Percentiles rank a stretch among this genome's conserved stretches.
phyloP scores from a whole-genome alignment of 2,797 vertebrate genomes.

The Peromyscus eremicus region DNA sequence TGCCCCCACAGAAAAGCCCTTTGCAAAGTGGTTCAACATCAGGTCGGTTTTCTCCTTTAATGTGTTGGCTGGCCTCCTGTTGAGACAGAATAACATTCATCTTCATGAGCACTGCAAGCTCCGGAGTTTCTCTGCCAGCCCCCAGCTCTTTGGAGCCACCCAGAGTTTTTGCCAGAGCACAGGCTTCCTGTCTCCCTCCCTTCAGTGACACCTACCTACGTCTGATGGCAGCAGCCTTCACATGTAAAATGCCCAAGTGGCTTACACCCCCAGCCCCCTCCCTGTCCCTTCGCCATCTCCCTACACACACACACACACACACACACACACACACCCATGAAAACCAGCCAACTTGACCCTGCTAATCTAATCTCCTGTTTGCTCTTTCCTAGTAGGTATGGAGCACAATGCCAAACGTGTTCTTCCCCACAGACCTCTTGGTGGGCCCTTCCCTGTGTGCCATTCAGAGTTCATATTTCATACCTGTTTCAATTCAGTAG shows the following conservation, averaged over 20 bases:
- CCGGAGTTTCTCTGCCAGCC: not conserved
- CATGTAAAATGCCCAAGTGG: not conserved
- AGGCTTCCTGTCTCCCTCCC: not conserved
- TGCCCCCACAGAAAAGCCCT: not conserved
- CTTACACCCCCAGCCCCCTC: not conserved
- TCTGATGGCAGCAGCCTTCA: not conserved
- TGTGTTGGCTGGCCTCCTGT: not conserved
- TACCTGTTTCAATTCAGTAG: not conserved
- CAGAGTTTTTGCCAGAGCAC: not conserved
- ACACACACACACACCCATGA: not conserved
- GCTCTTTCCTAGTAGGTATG: not conserved
- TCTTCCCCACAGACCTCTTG: no score
- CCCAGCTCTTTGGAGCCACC: no score
- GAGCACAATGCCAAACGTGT: not conserved
- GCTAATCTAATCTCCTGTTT: not conserved
- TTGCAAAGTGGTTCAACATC: not conserved
- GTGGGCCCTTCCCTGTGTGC: not conserved
- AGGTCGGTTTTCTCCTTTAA: not conserved
- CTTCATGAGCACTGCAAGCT: not conserved
- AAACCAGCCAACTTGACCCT: not conserved
- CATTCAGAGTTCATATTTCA: not conserved
- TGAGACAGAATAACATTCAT: not conserved
- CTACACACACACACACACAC: no score
- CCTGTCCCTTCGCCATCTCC: not conserved
- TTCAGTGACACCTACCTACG: not conserved